A percentile compares a stretch with the other conserved stretches of the same genome.
Evolutionary conservation across 2,113 vertebrate genomes (phyloP).

Genomic region (Piaya cayana): DNA sequence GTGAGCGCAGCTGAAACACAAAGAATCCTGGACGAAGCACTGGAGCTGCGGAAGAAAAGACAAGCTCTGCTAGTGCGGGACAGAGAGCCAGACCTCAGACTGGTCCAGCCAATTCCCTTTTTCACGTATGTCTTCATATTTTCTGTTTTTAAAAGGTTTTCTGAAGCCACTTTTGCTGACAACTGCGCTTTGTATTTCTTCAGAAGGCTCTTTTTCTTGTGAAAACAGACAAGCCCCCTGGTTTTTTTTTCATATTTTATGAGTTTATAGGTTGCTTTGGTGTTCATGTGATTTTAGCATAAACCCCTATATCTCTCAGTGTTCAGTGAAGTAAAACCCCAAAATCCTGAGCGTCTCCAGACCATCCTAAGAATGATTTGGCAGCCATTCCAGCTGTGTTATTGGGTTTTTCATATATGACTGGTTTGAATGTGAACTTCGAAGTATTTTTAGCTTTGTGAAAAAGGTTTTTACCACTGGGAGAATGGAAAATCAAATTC

Average conservation of each 20-base stretch:
- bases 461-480: not conserved
- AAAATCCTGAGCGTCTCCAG: too few relatives aligned
- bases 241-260: not conserved
- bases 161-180: not conserved
- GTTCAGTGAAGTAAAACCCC: not conserved
- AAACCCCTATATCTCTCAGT: not conserved
- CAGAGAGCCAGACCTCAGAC: slow-evolving; percentile 84
- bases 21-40: slow-evolving; percentile 86
- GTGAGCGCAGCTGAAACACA: slow-evolving; percentile 85
- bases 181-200: not conserved
- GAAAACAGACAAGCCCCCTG: not conserved
- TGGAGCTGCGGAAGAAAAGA: slow-evolving; percentile 87
- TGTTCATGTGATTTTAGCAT: not conserved
- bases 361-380: not conserved
- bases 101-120: slow-evolving; percentile 86
- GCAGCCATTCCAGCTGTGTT: not conserved
- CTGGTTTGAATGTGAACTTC: not conserved
- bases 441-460: not conserved
- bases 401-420: not conserved
- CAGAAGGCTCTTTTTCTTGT: not conserved
- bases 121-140: slow-evolving; percentile 81
- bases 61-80: slow-evolving; percentile 81
- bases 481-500: not conserved
- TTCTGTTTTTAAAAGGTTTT: not conserved
- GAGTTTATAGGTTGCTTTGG: not conserved